A percentile compares a stretch with the other conserved stretches of the same genome.
Evolutionary conservation across 1,140 invertebrate species (phyloP).

Genomic region (Spodoptera litura): DNA sequence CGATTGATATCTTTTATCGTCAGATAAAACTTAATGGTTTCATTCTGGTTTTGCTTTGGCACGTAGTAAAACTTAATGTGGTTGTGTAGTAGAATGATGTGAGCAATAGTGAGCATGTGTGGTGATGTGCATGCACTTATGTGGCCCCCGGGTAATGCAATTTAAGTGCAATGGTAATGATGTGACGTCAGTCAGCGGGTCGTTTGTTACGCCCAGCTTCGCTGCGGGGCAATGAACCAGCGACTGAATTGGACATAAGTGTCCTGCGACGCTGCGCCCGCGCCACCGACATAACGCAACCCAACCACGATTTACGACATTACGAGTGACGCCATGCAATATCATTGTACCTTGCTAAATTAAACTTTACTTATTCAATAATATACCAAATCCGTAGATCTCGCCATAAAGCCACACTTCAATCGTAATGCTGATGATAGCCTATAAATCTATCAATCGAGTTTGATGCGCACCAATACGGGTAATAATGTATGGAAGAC

Average conservation of each 20-base stretch:
- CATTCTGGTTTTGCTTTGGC: slow-evolving; percentile 17
- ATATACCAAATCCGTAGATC: not conserved
- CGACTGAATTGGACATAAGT: slow-evolving; percentile 76
- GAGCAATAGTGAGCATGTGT: slow-evolving; percentile 12
- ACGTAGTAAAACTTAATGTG: slow-evolving; percentile 22
- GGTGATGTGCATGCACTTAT: slow-evolving; percentile 5
- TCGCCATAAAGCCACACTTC: not conserved
- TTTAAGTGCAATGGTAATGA: slow-evolving; percentile 67
- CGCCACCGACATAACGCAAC: slow-evolving; percentile 63
- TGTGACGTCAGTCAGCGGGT: slow-evolving; percentile 65
- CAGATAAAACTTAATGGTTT: slow-evolving; percentile 11
- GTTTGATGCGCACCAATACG: slow-evolving; percentile 3
- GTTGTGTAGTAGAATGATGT: slow-evolving; percentile 23
- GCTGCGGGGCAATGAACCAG: slow-evolving; percentile 71
- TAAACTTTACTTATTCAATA: slow-evolving; percentile 36
- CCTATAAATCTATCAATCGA: slow-evolving; percentile 30
- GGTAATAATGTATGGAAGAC: slow-evolving; percentile 31
- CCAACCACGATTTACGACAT: slow-evolving; percentile 63
- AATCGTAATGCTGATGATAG: slow-evolving; percentile 27
- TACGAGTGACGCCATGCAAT: slow-evolving; percentile 61
- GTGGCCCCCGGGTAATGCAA: slow-evolving; percentile 59
- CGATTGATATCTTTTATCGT: slow-evolving; percentile 17
- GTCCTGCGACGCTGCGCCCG: slow-evolving; percentile 64
- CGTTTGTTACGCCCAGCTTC: slow-evolving; percentile 63
- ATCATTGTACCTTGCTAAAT: slow-evolving; percentile 52